Evolutionary conservation across 2,797 vertebrate species (phyloP).

Genomic region (Avahi laniger): DNA sequence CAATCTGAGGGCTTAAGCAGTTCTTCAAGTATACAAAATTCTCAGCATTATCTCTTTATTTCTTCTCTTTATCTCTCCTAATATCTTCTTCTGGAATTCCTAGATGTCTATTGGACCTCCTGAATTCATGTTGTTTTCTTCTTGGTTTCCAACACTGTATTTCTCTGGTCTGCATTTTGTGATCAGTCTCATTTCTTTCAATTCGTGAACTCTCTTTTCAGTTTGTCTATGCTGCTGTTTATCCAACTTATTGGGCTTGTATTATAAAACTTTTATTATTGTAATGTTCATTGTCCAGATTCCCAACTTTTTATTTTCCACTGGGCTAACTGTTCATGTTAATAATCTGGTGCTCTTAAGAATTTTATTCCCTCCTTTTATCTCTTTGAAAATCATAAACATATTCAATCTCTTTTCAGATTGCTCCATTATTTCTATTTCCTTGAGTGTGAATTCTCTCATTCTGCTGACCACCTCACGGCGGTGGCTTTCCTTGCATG

Average conservation of each 20-base stretch:
- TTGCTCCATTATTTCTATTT: neutral
- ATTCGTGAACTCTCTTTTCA: neutral
- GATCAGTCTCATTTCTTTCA: neutral
- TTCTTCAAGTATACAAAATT: slow-evolving; percentile 4
- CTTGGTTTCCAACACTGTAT: neutral
- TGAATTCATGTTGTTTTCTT: neutral
- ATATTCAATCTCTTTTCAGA: neutral
- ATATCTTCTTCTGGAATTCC: neutral
- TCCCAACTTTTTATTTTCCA: neutral
- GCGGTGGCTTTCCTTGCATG: neutral
- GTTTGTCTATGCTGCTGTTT: neutral
- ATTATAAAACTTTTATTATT: slow-evolving; percentile 22
- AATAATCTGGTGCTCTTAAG: neutral
- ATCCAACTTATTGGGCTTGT: neutral
- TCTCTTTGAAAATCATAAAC: slow-evolving; percentile 14
- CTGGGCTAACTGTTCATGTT: neutral
- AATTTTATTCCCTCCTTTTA: neutral
- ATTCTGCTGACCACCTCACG: neutral
- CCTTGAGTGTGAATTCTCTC: neutral
- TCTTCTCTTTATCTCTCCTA: neutral
- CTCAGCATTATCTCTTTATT: neutral
- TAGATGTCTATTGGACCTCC: neutral
- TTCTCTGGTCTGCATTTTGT: neutral
- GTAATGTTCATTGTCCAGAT: neutral
- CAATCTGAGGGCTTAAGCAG: neutral